Evolutionary conservation across 2,888 invertebrate species (phyloP), one percentile per base, ranked within the genome.

Genomic region (Linnaemya vulpina): DNA sequence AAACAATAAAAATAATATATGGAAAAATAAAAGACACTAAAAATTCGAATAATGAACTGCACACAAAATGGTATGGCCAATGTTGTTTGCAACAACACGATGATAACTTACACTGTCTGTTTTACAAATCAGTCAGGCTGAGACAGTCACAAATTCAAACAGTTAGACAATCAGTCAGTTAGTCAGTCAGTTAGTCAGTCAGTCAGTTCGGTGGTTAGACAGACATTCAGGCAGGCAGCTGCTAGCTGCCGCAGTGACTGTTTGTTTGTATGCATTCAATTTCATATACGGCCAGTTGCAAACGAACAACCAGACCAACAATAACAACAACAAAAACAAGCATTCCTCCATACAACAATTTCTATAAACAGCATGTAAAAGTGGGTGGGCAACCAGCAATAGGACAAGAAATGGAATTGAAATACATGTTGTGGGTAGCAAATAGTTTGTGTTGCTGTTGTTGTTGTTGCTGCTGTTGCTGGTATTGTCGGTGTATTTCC

Each of bases 41-140:
- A 80, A 85, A 82, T 79, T 65, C 74, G 78, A 85, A 82, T 82
- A 82, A 85, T 82, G 77, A 78, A 82, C n/a, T n/a, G 68, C 65
- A 60, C 38, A 82, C 60, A 85, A 70, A 82, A 70, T 79, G 82
- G 78, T 85, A 71, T 76, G 75, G 82, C 58, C 74, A 85, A 85
- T 82, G 74, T 75, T 71, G 71, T 71, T n/a, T n/a, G n/a, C n/a
- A n/a, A 75, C 43, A 85, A 78, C 43, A 85, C 75, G 70, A 70
- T 78, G 78, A 71, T 82, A 70, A 65, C 74, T 75, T 65, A 70
- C 13, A 75, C 73, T 43, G 9, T 55, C 25, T 17, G 4, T 17
- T 53, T 53, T 22, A 4, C 51, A 55, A 55, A 25, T 71, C 25
- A 53, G 25, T 43, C 43, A 53, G 20, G 3, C 53, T 1, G 22